Conservation (phyloP, 2,797 vertebrate genomes). For the Zenarchopterus dispar region DNA sequence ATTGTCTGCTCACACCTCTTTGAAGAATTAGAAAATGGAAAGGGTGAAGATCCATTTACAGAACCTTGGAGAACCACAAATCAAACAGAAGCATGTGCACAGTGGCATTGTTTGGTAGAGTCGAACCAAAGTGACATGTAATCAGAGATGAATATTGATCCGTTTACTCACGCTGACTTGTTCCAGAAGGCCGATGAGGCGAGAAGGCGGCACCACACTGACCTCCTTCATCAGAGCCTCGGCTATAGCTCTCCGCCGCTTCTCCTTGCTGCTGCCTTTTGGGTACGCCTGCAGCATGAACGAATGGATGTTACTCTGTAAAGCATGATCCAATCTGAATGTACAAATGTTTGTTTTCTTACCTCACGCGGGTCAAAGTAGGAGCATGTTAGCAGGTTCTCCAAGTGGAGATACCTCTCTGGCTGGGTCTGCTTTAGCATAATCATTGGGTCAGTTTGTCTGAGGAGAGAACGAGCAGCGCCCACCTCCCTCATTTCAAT, state of each 20-base stretch:
- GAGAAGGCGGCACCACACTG: slow-evolving; percentile 96
- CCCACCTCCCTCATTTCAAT: slow-evolving; percentile 95
- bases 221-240: slow-evolving; percentile 95
- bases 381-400: slow-evolving; percentile 91
- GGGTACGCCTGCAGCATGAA: slow-evolving; percentile 87
- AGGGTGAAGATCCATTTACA: too few species aligned
- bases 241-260: slow-evolving; percentile 93
- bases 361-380: slow-evolving; percentile 98
- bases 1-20: too few species aligned
- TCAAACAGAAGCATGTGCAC: too few species aligned
- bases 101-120: neutral
- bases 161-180: slow-evolving; percentile 84
- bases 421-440: slow-evolving; percentile 97
- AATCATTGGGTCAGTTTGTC: slow-evolving; percentile 97
- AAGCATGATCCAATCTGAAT: too few species aligned
- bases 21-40: too few species aligned
- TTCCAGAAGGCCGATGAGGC: slow-evolving; percentile 93
- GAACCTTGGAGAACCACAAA: too few species aligned
- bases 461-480: slow-evolving; percentile 92
- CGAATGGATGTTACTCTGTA: too few species aligned
- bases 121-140: too few species aligned
- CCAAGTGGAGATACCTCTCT: slow-evolving; percentile 91
- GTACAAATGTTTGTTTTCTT: slow-evolving; percentile 7
- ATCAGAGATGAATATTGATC: slow-evolving; percentile 11
- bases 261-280: slow-evolving; percentile 96